phyloP scores from a whole-genome alignment of 2,797 vertebrate genomes.

The Enteromius thamalakanensis region DNA sequence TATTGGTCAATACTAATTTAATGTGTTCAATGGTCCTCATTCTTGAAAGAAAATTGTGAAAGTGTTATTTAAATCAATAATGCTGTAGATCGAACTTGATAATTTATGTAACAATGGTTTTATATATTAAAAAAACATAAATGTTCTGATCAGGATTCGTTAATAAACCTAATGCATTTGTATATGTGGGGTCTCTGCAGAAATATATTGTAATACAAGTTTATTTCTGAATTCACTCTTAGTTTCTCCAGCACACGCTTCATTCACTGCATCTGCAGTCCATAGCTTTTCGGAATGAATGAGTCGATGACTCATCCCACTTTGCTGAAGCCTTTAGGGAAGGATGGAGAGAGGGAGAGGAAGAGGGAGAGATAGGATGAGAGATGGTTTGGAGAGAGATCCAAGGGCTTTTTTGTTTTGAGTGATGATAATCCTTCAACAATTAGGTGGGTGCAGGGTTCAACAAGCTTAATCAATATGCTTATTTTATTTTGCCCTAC shows the following conservation, averaged over 20 bases:
- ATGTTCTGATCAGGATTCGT: not conserved
- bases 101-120: not conserved
- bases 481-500: not conserved
- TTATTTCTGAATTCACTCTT: constrained; percentile 23
- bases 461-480: not conserved
- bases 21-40: not conserved
- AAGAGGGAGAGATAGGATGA: constrained; percentile 20
- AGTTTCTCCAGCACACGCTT: constrained; percentile 52
- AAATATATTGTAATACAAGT: not conserved
- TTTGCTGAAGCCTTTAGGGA: constrained; percentile 58
- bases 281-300: constrained; percentile 68
- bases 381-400: constrained; percentile 33
- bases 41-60: not conserved
- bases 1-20: not conserved
- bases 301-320: constrained; percentile 72
- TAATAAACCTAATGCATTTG: not conserved
- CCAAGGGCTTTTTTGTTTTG: constrained; percentile 48
- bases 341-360: constrained; percentile 27
- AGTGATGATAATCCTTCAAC: constrained; percentile 33
- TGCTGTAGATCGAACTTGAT: not conserved
- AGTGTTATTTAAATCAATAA: not conserved
- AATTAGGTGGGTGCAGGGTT: constrained; percentile 11
- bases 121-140: not conserved
- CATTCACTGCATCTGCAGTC: constrained; percentile 72
- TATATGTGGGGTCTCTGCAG: not conserved